A percentile compares a stretch with the other conserved stretches of the same genome.
phyloP scores from a whole-genome alignment of 2,113 vertebrate genomes.

The Pyxicephalus adspersus region DNA sequence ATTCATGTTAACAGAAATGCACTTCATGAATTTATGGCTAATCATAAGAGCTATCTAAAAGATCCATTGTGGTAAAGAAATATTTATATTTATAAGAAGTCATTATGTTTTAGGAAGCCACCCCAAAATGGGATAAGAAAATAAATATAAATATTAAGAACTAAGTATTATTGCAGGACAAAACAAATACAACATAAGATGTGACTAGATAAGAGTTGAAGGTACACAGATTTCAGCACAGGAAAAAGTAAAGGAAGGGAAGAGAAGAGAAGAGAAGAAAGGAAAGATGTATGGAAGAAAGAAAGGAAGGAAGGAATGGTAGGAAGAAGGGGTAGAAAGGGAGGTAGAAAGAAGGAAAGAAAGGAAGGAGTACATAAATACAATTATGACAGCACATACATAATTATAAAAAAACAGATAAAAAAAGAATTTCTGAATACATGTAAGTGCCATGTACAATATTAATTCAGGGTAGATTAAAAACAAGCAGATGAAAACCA shows the following conservation, averaged over 20 bases:
- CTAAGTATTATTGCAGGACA: background rate
- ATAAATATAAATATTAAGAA: too few species aligned
- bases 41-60: conserved; percentile 9
- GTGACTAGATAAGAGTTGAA: background rate
- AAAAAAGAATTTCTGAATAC: too few species aligned
- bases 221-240: background rate
- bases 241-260: too few species aligned
- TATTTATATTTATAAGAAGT: background rate
- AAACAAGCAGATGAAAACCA: background rate
- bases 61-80: conserved; percentile 1
- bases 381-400: background rate
- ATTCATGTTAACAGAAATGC: conserved; percentile 40
- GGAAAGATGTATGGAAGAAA: background rate
- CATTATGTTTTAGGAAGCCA: conserved; percentile 9
- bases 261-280: background rate
- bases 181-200: background rate
- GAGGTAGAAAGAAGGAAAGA: background rate
- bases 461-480: background rate
- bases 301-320: background rate
- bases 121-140: background rate
- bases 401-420: background rate
- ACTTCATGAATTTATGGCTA: background rate
- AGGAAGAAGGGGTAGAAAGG: background rate
- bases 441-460: background rate
- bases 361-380: background rate